phyloP scores from a whole-genome alignment of 2,113 vertebrate genomes.

The Struthidea cinerea region DNA sequence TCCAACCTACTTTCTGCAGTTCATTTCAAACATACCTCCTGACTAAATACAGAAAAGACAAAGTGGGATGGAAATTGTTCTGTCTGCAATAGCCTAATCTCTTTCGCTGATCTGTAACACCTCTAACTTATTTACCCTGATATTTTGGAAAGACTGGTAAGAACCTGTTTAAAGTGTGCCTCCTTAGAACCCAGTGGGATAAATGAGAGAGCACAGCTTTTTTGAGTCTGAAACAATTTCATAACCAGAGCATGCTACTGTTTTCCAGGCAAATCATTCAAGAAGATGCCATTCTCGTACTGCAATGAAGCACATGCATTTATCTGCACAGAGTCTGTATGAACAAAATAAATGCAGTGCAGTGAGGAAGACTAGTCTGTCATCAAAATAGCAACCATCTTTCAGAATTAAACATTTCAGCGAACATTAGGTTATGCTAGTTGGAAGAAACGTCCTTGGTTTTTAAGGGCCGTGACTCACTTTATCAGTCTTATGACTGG shows the following conservation, averaged over 20 bases:
- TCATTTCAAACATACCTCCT: neutral
- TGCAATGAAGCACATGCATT: neutral
- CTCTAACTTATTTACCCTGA: neutral
- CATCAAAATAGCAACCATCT: neutral
- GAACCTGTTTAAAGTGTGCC: neutral
- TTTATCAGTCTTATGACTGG: neutral
- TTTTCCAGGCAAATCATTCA: neutral
- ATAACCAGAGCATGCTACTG: neutral
- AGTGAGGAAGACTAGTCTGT: neutral
- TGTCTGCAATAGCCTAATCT: neutral
- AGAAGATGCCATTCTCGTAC: neutral
- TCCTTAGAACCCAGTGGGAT: neutral
- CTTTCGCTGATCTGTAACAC: neutral
- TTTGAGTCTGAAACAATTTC: neutral
- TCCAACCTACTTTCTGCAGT: neutral
- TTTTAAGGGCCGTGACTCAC: conserved; percentile 3
- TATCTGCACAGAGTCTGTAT: neutral
- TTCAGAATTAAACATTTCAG: neutral
- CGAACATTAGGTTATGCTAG: neutral
- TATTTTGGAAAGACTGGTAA: neutral
- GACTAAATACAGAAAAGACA: neutral
- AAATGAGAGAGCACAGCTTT: neutral
- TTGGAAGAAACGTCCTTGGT: neutral
- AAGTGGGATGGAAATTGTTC: neutral
- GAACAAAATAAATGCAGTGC: neutral